A percentile compares a stretch with the other conserved stretches of the same genome.
phyloP scores from a whole-genome alignment of 1,140 invertebrate genomes.

The Aphelenchoides besseyi region DNA sequence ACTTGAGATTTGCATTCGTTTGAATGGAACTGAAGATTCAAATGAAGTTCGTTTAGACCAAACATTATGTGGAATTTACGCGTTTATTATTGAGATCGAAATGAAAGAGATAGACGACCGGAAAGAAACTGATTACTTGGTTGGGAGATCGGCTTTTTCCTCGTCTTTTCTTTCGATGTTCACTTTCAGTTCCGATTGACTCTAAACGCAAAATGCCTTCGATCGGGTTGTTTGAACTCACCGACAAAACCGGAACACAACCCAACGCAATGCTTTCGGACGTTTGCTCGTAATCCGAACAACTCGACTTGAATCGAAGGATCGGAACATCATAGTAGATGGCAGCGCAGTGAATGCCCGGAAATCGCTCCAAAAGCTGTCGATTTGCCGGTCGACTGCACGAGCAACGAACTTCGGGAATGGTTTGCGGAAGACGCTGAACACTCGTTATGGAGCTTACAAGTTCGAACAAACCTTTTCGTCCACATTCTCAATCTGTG shows the following conservation, averaged over 20 bases:
- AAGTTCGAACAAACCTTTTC: constrained; percentile 20
- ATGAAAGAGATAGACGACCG: too few species aligned
- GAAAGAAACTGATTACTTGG: too few species aligned
- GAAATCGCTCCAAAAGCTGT: constrained; percentile 19
- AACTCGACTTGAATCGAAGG: constrained; percentile 12
- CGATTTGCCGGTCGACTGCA: constrained; percentile 17
- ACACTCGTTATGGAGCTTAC: constrained; percentile 3
- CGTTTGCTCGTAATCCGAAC: constrained; percentile 12
- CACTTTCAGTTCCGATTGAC: too few species aligned
- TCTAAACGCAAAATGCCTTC: too few species aligned
- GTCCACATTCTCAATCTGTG: constrained; percentile 19
- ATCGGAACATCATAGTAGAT: constrained; percentile 31
- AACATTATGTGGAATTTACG: too few species aligned
- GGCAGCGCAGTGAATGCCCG: constrained; percentile 16
- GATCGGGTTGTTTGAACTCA: too few species aligned
- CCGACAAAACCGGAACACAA: constrained; percentile 18
- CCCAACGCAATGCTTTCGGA: constrained; percentile 23
- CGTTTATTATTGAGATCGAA: too few species aligned
- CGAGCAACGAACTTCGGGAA: constrained; percentile 22
- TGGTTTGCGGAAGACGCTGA: constrained; percentile 29
- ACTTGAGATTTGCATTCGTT: too few species aligned
- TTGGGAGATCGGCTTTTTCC: too few species aligned
- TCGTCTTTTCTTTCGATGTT: too few species aligned
- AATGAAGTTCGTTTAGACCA: too few species aligned
- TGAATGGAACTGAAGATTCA: too few species aligned